phyloP scores from a whole-genome alignment of 2,113 vertebrate species.

The Gavia stellata region DNA sequence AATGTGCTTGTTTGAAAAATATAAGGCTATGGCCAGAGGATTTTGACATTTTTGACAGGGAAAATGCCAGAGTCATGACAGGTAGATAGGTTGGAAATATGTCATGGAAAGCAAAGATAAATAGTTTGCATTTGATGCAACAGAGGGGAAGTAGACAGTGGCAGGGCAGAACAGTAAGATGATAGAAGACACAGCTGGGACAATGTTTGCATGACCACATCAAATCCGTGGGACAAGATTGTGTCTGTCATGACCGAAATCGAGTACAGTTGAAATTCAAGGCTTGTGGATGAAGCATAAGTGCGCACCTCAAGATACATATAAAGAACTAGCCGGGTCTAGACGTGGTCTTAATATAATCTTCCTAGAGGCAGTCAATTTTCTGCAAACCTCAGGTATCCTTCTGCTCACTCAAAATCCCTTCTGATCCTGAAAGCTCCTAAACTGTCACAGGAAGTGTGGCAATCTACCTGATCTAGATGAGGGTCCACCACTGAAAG shows the following conservation, averaged over 20 bases:
- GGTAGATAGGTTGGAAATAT: neutral
- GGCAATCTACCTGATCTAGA: neutral
- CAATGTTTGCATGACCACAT: neutral
- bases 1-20: neutral
- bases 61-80: neutral
- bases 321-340: neutral
- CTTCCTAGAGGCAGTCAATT: neutral
- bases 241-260: neutral
- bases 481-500: neutral
- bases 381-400: neutral
- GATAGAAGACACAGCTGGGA: neutral
- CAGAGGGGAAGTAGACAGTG: neutral
- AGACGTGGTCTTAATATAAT: neutral
- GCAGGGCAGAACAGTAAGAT: neutral
- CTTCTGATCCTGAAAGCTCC: neutral
- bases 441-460: neutral
- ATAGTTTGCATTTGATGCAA: neutral
- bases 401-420: neutral
- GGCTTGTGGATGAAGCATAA: neutral
- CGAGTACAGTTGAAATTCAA: neutral
- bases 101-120: neutral
- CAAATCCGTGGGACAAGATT: neutral
- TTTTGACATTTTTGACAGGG: slow-evolving; percentile 21
- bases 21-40: neutral
- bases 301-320: neutral